These are phyloP conservation scores for Apocheima hispidaria DNA, from an alignment of 2,888 invertebrate species.

Conservation along the genomic window DNA sequence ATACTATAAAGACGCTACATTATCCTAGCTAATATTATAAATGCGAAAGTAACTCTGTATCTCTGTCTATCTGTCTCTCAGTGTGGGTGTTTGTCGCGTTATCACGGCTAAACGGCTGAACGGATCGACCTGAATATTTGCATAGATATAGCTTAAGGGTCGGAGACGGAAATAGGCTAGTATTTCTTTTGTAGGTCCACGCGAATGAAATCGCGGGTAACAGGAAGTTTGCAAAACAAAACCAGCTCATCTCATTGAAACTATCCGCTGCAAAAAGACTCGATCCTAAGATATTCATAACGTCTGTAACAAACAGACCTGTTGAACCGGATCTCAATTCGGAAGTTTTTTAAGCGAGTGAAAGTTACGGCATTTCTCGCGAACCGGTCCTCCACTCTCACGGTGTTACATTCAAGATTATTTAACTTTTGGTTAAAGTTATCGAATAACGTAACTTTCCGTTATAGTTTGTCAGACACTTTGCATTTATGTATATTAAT, in stretches of 20 bases:
- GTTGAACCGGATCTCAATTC: slow-evolving; percentile 72
- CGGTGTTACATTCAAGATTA: slow-evolving; percentile 69
- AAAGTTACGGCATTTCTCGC: slow-evolving; percentile 72
- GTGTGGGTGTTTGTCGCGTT: too few relatives aligned
- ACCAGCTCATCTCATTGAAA: slow-evolving; percentile 2
- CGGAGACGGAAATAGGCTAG: too few relatives aligned
- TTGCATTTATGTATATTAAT: slow-evolving; percentile 31
- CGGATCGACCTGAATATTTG: too few relatives aligned
- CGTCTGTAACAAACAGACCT: slow-evolving; percentile 46
- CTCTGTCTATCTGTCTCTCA: too few relatives aligned
- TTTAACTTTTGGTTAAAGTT: slow-evolving; percentile 63
- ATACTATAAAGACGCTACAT: background rate
- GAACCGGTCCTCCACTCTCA: slow-evolving; percentile 70
- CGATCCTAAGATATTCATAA: slow-evolving; percentile 47
- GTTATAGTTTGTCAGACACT: slow-evolving; percentile 6
- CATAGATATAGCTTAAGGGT: too few relatives aligned
- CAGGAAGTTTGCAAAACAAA: background rate
- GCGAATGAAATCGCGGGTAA: too few relatives aligned
- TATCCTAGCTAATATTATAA: too few relatives aligned
- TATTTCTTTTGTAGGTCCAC: too few relatives aligned
- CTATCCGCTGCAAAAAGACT: slow-evolving; percentile 28
- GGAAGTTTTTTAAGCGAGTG: slow-evolving; percentile 68
- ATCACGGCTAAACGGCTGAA: too few relatives aligned
- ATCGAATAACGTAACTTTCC: slow-evolving; percentile 34
- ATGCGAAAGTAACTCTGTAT: too few relatives aligned